Conservation (phyloP, 2,113 vertebrate genomes). For the Ciconia maguari region DNA sequence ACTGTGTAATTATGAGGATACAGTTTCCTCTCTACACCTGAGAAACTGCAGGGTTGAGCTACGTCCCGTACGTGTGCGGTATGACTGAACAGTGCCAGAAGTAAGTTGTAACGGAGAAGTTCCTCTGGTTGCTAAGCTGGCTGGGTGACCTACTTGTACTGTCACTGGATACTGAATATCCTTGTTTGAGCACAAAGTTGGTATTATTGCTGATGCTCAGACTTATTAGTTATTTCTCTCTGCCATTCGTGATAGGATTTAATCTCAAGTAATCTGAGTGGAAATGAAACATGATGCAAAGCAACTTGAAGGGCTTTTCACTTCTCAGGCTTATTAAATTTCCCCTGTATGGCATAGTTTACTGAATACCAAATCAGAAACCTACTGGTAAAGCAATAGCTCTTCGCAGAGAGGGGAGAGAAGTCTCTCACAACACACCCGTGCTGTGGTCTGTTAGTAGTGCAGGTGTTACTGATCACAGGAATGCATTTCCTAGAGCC, state of each 20-base stretch:
- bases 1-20: background rate
- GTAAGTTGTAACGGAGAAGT: background rate
- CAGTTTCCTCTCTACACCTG: background rate
- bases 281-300: slow-evolving; percentile 16
- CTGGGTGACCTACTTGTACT: slow-evolving; percentile 2
- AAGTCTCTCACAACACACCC: background rate
- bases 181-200: slow-evolving; percentile 5
- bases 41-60: background rate
- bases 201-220: background rate
- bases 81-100: background rate
- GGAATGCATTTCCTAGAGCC: background rate
- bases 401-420: background rate
- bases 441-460: background rate
- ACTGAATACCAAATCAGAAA: background rate
- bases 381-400: background rate
- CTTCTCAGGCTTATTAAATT: background rate
- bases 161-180: background rate
- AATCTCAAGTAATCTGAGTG: slow-evolving; percentile 44
- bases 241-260: background rate
- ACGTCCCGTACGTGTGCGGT: background rate
- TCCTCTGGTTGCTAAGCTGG: background rate
- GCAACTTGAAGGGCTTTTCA: slow-evolving; percentile 6
- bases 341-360: background rate
- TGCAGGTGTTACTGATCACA: background rate
- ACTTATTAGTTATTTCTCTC: background rate